Conservation (phyloP, 2,113 vertebrate genomes). For the Prolemur simus region DNA sequence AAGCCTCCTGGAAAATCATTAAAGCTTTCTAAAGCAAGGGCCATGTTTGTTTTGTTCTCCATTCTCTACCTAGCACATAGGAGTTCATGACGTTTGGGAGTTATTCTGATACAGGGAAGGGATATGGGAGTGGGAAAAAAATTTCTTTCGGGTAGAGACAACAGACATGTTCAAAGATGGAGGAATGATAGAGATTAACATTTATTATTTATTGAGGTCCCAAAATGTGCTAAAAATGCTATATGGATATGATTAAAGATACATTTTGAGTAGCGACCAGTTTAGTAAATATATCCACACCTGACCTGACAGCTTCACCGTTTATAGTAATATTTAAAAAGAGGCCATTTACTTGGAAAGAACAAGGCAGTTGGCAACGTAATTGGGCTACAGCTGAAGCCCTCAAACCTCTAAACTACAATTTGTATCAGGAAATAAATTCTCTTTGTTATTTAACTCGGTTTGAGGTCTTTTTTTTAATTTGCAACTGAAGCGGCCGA, state of each 20-base stretch:
- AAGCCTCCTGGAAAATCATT: background rate
- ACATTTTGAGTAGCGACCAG: background rate
- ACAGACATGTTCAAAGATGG: background rate
- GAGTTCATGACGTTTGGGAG: background rate
- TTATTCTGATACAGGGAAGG: background rate
- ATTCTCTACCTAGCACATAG: background rate
- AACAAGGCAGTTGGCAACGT: background rate
- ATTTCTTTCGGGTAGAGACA: background rate
- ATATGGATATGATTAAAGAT: background rate
- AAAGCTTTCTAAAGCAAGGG: background rate
- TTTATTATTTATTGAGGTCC: background rate
- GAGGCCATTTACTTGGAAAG: constrained; percentile 38
- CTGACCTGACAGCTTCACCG: background rate
- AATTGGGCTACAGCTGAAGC: background rate
- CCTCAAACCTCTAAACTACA: background rate
- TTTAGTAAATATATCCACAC: background rate
- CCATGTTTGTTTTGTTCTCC: background rate
- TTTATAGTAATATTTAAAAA: constrained; percentile 10
- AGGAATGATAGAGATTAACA: background rate
- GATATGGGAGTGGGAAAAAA: background rate
- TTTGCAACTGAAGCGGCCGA: constrained; percentile 1
- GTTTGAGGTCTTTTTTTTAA: background rate
- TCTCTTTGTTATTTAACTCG: constrained; percentile 37
- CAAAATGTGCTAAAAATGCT: constrained; percentile 4
- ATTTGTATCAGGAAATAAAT: background rate